Evolutionary conservation across 2,888 invertebrate genomes (phyloP).

Genomic region (Protophormia terraenovae): DNA sequence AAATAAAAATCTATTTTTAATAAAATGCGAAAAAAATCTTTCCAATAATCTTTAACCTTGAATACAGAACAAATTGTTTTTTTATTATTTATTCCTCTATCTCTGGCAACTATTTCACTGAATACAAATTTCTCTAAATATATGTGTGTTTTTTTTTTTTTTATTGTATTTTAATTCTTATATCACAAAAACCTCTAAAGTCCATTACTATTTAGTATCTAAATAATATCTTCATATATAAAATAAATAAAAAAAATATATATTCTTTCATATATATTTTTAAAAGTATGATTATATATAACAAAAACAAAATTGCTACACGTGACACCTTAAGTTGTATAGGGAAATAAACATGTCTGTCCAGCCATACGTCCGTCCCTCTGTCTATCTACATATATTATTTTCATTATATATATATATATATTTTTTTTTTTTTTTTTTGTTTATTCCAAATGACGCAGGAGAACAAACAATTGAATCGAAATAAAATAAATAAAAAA

Average conservation of each 20-base stretch:
- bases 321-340: slow-evolving; percentile 13
- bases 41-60: slow-evolving; percentile 48
- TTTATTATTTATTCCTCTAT: not conserved
- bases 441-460: slow-evolving; percentile 43
- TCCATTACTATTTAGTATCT: slow-evolving; percentile 31
- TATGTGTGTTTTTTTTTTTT: not conserved
- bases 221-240: not conserved
- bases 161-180: not conserved
- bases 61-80: not conserved
- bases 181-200: no score
- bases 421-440: not conserved
- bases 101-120: slow-evolving; percentile 8
- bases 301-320: not conserved
- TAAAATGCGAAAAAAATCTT: not conserved
- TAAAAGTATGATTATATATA: not conserved
- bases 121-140: not conserved
- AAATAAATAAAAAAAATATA: not conserved
- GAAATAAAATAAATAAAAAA: no score
- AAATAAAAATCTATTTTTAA: not conserved
- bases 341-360: not conserved
- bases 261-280: not conserved
- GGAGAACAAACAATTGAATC: slow-evolving; percentile 45
- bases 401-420: no score
- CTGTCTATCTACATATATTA: no score
- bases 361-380: not conserved